A percentile compares a stretch with the other conserved stretches of the same genome.
phyloP scores from a whole-genome alignment of 1,140 invertebrate species.

The Drosophila lacertosa region DNA sequence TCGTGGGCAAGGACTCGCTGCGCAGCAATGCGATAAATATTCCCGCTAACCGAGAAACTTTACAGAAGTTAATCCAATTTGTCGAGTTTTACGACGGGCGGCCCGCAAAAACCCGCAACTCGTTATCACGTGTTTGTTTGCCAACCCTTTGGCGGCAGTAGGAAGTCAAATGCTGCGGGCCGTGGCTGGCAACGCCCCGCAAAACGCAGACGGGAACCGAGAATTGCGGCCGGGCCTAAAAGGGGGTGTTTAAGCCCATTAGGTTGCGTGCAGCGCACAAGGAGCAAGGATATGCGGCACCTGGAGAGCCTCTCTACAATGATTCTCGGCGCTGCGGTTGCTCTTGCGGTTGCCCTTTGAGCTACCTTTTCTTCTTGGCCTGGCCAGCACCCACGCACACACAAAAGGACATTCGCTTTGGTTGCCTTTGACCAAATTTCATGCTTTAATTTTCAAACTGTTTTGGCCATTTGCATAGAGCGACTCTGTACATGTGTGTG shows the following conservation, averaged over 20 bases:
- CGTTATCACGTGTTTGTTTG: conserved; percentile 65
- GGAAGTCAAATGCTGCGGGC: conserved; percentile 45
- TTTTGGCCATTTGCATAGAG: conserved; percentile 66
- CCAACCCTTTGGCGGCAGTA: conserved; percentile 48
- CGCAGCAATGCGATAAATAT: conserved; percentile 12
- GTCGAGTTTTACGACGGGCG: conserved; percentile 61
- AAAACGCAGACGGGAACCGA: conserved; percentile 7
- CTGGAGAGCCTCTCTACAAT: conserved; percentile 3
- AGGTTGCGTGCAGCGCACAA: conserved; percentile 52
- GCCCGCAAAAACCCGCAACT: conserved; percentile 63
- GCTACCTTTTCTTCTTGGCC: conserved; percentile 35
- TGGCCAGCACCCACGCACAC: conserved; percentile 31
- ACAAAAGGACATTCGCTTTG: conserved; percentile 31
- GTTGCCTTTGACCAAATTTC: conserved; percentile 66
- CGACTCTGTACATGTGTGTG: not conserved
- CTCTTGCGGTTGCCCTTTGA: conserved; percentile 52
- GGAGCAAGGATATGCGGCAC: conserved; percentile 4
- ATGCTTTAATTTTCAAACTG: conserved; percentile 71
- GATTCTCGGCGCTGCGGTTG: conserved; percentile 59
- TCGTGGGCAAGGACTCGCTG: conserved; percentile 8
- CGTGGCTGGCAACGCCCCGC: conserved; percentile 49
- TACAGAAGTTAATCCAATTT: conserved; percentile 81
- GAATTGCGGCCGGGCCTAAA: conserved; percentile 13
- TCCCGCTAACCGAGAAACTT: conserved; percentile 27
- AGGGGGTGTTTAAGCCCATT: conserved; percentile 80